Base-by-base conservation (phyloP, 2,797 vertebrate species). In the Rhabdophis nuchalis region DNA sequence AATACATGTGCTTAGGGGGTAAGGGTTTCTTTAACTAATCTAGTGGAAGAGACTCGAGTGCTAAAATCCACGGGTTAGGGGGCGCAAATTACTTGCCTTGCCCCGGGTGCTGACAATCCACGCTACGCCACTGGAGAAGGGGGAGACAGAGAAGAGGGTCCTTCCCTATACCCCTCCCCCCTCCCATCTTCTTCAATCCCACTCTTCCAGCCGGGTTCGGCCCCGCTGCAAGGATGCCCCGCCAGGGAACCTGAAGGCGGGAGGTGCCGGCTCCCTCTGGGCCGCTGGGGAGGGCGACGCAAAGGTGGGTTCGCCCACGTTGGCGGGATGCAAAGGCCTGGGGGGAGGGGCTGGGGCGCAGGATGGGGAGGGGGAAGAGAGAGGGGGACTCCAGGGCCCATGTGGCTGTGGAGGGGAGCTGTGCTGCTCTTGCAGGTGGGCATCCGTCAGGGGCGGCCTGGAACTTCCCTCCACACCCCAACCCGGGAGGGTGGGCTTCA, bases 131-230 rank as follows among this genome's bases (percentile, higher is more conserved):
- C n/a, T n/a, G n/a, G n/a, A 64, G 61, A 60, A 14, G 12, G 61
- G 1, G 61, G 29, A 4, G 60, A 32, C 12, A 68, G 61, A 68
- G 68, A 10, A 32, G 18, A 41, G 68, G 18, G 68, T 36, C 68
- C 18, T 10, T 4, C 0, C 32, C 14, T 29, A 60, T 10, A 60
- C 29, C 0, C 16, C n/a, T 1, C n/a, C n/a, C n/a, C 1, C 32
- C 32, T 32, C 32, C 32, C 68, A 20, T 4, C 32, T 41, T 77
- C 8, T 18, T 41, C 68, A 77, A 77, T 16, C 32, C 68, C 14
- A 14, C 68, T 72, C 32, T 18, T 77, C 32, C 68, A 77, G 32
- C 16, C 68, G 16, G n/a, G n/a, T n/a, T 32, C 13, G 14, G 64
- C 14, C n/a, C 14, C 14, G n/a, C 16, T 36, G 68, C 68, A 41